Percentiles rank a stretch among this genome's conserved stretches.
Conservation (phyloP, 30 jellyfish, hydroid and myxozoan species). For the Cassiopea andromeda region DNA sequence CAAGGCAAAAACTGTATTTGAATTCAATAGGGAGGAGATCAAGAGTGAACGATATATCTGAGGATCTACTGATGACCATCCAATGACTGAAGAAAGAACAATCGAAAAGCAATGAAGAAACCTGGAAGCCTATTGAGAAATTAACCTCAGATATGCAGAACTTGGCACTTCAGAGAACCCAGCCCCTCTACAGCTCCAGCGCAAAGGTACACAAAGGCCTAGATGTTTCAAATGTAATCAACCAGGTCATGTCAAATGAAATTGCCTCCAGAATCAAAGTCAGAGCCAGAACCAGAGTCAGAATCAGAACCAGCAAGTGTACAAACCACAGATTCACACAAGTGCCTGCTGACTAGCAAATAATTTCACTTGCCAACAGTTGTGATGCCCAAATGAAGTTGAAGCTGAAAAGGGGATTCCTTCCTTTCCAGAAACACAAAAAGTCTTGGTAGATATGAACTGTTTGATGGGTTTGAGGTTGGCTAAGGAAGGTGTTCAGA, state of each 20-base stretch:
- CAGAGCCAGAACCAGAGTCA: neutral
- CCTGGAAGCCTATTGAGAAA: neutral
- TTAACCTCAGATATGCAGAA: neutral
- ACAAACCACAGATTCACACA: neutral
- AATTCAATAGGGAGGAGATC: neutral
- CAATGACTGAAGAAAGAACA: neutral
- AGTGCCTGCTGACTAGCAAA: neutral
- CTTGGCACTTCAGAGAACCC: neutral
- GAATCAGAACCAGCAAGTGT: neutral
- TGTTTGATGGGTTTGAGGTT: neutral
- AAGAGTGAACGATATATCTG: neutral
- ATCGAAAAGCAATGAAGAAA: neutral
- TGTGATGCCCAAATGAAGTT: neutral
- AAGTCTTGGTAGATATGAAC: neutral
- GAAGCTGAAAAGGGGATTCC: neutral
- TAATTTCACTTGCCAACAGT: neutral
- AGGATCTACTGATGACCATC: neutral
- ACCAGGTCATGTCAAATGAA: neutral
- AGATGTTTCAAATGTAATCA: neutral
- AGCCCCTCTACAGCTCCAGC: neutral
- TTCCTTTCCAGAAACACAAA: no score
- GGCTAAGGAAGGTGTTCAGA: neutral
- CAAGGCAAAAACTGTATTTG: neutral
- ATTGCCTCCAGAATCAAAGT: neutral
- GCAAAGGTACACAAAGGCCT: neutral